Base-by-base conservation (phyloP, 2,113 vertebrate species). In the Centropus unirufus region DNA sequence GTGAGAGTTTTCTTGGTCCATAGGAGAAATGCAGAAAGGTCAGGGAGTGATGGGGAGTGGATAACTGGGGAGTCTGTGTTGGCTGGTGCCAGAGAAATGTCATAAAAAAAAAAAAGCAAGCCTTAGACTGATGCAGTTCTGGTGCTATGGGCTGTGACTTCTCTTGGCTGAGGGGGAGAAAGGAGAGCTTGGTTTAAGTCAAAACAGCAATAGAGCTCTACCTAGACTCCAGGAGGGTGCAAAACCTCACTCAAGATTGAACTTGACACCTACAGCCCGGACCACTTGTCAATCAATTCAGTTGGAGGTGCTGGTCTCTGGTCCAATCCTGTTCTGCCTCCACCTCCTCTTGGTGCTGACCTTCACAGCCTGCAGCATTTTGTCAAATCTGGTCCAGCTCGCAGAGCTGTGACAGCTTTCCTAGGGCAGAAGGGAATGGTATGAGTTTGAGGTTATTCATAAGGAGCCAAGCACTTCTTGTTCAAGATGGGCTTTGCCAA, bases 91-190 rank as follows among this genome's bases (percentile, higher is more conserved):
- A 97, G 86, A 64, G 47, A 96, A 88, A 72, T 75, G 87, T 55
- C 44, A 12, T 36, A 36, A 36, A 36, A 14, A 11, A 3, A 40
- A 6, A 27, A 16, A 73, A 76, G 76, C 2, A 11, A 66, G 29
- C 8, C 12, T 23, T 8, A 47, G 88, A 86, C 54, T 59, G 90
- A 74, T 86, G 83, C 26, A 64, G 73, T 57, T 70, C 17, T 47
- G 3, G 0, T 0, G 20, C 55, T 1, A 14, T 9, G 8, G 39
- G 52, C 69, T 52, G 59, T 8, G 89, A 24, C 22, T 82, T 26
- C 74, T 95, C 20, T 62, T 47, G 69, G 55, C 20, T 55, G 23
- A 14, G 16, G 39, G 36, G 16, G 16, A 62, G n/a, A 30, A 49
- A 68, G 27, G 18, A 21, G 47, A 52, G 49, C 79, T 59, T 54